These are phyloP conservation scores for Notothenia coriiceps DNA, from an alignment of 2,113 vertebrate species.

Conservation along the genomic window DNA sequence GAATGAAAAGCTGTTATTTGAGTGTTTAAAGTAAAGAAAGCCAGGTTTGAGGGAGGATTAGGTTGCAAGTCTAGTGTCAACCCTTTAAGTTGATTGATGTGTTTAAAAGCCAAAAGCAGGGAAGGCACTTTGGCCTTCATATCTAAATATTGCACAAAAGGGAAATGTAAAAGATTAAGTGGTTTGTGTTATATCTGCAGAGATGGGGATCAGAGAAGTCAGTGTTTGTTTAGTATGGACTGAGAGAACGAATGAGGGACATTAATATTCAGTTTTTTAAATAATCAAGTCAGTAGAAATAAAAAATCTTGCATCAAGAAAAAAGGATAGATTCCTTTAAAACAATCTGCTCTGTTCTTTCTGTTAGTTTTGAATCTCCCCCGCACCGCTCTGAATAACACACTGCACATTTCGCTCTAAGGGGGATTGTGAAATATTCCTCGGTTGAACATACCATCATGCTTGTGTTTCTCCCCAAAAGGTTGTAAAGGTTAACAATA, in stretches of 20 bases:
- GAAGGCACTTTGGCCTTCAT: conserved; percentile 27
- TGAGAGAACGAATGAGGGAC: conserved; percentile 7
- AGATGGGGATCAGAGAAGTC: conserved; percentile 47
- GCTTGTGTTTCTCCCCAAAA: conserved; percentile 56
- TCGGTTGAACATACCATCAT: conserved; percentile 45
- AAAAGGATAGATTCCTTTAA: conserved; percentile 6
- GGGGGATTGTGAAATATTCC: conserved; percentile 49
- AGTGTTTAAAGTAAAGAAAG: conserved; percentile 71
- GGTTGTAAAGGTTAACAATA: conserved; percentile 74
- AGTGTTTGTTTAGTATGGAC: conserved; percentile 52
- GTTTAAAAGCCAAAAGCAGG: conserved; percentile 57
- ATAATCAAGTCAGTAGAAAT: conserved; percentile 6
- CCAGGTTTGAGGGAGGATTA: conserved; percentile 59
- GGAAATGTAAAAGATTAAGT: conserved; percentile 60
- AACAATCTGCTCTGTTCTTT: conserved; percentile 2
- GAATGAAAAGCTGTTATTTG: conserved; percentile 67
- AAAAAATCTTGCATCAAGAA: background rate
- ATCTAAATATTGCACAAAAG: conserved; percentile 49
- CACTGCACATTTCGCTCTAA: conserved; percentile 24
- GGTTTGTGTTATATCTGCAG: conserved; percentile 49
- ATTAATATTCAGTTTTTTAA: conserved; percentile 25
- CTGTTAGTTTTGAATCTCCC: conserved; percentile 14
- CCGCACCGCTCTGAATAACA: background rate
- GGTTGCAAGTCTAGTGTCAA: conserved; percentile 65
- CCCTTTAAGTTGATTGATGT: conserved; percentile 51